phyloP scores from a whole-genome alignment of 2,797 vertebrate genomes.

The Acipenser oxyrinchus region DNA sequence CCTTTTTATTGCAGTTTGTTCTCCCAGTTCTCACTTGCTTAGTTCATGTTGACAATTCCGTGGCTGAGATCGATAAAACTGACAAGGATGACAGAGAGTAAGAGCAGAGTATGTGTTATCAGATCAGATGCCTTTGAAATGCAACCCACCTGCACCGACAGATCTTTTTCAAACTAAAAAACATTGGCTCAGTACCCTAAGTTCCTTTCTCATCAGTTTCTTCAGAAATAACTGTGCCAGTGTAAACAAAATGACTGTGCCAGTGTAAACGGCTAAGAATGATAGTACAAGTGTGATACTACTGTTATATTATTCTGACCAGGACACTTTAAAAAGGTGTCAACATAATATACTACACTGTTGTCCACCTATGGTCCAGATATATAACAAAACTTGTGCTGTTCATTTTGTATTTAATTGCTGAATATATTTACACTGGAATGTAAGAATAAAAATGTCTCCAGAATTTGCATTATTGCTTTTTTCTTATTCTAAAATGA shows the following conservation, averaged over 20 bases:
- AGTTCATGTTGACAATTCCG: slow-evolving; percentile 14
- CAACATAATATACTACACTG: no score
- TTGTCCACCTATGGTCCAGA: no score
- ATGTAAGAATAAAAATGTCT: no score
- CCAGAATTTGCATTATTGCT: no score
- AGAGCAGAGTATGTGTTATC: slow-evolving; percentile 17
- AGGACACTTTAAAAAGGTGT: no score
- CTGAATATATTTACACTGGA: no score
- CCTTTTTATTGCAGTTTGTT: no score
- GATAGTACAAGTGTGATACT: slow-evolving; percentile 38
- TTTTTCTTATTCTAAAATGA: no score
- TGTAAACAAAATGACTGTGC: slow-evolving; percentile 34
- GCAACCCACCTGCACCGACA: slow-evolving; percentile 19
- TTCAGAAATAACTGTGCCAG: slow-evolving; percentile 36
- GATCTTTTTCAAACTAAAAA: slow-evolving; percentile 11
- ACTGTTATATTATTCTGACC: no score
- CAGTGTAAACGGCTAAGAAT: slow-evolving; percentile 35
- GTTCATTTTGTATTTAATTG: no score
- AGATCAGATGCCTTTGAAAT: slow-evolving; percentile 14
- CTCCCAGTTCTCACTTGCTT: slow-evolving; percentile 10
- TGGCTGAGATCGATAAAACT: slow-evolving; percentile 30
- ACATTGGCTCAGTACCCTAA: slow-evolving; percentile 18
- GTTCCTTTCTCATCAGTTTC: slow-evolving; percentile 29
- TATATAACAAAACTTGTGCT: no score
- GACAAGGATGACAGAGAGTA: slow-evolving; percentile 26